Evolutionary conservation across 2,797 vertebrate species (phyloP).

Genomic region (Syncerus caffer): DNA sequence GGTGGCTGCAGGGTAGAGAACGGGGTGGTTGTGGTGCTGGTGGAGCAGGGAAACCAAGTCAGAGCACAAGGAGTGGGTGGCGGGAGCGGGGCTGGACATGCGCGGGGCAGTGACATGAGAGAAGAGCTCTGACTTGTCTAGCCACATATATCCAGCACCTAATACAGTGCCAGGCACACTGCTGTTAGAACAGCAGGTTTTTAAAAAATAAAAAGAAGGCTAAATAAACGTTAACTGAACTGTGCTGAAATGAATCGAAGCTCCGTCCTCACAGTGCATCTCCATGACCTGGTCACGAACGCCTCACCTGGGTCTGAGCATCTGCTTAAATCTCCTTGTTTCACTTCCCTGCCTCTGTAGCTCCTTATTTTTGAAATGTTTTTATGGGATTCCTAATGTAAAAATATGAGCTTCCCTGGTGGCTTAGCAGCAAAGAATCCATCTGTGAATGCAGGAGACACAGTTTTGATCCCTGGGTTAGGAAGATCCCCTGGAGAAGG

Average conservation of each 20-base stretch:
- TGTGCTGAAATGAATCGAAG: background rate
- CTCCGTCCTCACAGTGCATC: accelerated
- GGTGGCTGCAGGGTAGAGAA: background rate
- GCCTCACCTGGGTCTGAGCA: background rate
- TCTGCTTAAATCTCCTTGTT: background rate
- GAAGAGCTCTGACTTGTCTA: background rate
- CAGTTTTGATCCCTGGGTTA: background rate
- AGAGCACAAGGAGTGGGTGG: background rate
- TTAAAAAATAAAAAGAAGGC: background rate
- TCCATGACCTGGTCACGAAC: background rate
- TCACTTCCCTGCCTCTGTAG: background rate
- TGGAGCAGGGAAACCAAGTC: background rate
- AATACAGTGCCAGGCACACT: background rate
- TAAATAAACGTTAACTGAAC: background rate
- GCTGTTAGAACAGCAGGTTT: background rate
- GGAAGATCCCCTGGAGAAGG: background rate
- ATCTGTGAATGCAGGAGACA: background rate
- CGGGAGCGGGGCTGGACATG: too few relatives aligned
- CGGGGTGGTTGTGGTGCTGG: background rate
- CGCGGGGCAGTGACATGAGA: background rate
- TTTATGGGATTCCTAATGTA: background rate
- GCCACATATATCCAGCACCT: background rate
- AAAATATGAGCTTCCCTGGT: background rate
- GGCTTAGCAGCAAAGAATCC: background rate
- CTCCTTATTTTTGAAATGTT: background rate